Evolutionary conservation across 1,140 invertebrate species (phyloP).

Genomic region (Drosophila nasuta): DNA sequence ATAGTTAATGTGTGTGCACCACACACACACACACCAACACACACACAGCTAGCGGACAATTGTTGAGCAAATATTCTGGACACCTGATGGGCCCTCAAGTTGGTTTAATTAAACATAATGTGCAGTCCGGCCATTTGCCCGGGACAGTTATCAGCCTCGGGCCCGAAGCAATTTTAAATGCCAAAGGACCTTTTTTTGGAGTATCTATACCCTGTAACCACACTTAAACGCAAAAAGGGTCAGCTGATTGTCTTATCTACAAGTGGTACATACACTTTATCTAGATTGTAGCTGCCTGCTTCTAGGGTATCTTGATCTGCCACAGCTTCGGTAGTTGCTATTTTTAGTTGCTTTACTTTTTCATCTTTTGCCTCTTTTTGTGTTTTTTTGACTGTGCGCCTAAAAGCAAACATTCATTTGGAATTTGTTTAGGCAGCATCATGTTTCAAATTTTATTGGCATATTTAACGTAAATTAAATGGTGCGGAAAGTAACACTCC

Average conservation of each 20-base stretch:
- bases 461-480: conserved; percentile 81
- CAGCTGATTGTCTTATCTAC: neutral
- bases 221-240: neutral
- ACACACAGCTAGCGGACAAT: conserved; percentile 27
- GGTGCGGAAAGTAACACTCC: conserved; percentile 60
- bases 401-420: conserved; percentile 70
- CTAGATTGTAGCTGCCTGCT: neutral
- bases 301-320: conserved; percentile 13
- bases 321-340: neutral
- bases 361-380: conserved; percentile 5
- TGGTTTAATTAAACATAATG: conserved; percentile 76
- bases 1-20: conserved; percentile 26
- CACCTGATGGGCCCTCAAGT: conserved; percentile 47
- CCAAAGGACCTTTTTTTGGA: conserved; percentile 41
- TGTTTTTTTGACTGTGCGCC: conserved; percentile 10
- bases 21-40: conserved; percentile 30
- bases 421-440: conserved; percentile 56
- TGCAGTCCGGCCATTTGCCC: conserved; percentile 35
- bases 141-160: conserved; percentile 39
- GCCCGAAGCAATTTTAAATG: conserved; percentile 53
- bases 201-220: conserved; percentile 17
- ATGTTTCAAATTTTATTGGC: conserved; percentile 78
- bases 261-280: no score
- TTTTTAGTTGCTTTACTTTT: conserved; percentile 17
- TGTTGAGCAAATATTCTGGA: conserved; percentile 38